Percentiles rank a stretch among this genome's conserved stretches.
These are phyloP conservation scores for Coenonympha arcania DNA, from an alignment of 2,888 invertebrate genomes.

Conservation along the genomic window DNA sequence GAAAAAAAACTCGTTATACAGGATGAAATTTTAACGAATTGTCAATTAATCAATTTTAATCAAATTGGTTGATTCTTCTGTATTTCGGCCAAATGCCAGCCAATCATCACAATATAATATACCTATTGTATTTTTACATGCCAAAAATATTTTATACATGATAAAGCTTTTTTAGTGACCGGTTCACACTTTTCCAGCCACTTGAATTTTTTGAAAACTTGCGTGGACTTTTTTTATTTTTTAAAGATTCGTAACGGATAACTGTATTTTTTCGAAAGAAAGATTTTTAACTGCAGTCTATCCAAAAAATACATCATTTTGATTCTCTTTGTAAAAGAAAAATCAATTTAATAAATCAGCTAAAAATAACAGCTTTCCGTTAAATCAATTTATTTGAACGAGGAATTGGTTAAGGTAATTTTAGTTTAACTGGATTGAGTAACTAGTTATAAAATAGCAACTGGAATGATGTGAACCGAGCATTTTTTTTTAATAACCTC, in stretches of 20 bases:
- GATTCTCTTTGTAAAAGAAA: too few relatives aligned
- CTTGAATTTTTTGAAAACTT: background rate
- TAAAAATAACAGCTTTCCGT: too few relatives aligned
- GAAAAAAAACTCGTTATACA: conserved; percentile 25
- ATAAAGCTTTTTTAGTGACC: conserved; percentile 33
- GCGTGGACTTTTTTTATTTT: too few relatives aligned
- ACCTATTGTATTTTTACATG: conserved; percentile 39
- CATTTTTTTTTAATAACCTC: conserved; percentile 53
- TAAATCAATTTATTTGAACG: too few relatives aligned
- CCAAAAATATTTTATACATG: conserved; percentile 60
- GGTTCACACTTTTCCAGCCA: background rate
- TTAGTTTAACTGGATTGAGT: too few relatives aligned
- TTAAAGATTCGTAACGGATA: too few relatives aligned
- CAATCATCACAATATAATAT: conserved; percentile 44
- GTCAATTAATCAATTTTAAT: conserved; percentile 32
- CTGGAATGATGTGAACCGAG: background rate
- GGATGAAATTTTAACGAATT: conserved; percentile 25
- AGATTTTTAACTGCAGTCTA: too few relatives aligned
- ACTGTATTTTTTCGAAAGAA: too few relatives aligned
- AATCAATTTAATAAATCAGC: too few relatives aligned
- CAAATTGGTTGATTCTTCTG: conserved; percentile 21
- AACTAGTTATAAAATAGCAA: too few relatives aligned
- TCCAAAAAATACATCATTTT: too few relatives aligned
- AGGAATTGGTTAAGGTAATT: too few relatives aligned
- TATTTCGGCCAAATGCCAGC: conserved; percentile 29